Percentiles rank a stretch among this genome's conserved stretches.
phyloP scores from a whole-genome alignment of 2,113 vertebrate genomes.

The Ictalurus punctatus region DNA sequence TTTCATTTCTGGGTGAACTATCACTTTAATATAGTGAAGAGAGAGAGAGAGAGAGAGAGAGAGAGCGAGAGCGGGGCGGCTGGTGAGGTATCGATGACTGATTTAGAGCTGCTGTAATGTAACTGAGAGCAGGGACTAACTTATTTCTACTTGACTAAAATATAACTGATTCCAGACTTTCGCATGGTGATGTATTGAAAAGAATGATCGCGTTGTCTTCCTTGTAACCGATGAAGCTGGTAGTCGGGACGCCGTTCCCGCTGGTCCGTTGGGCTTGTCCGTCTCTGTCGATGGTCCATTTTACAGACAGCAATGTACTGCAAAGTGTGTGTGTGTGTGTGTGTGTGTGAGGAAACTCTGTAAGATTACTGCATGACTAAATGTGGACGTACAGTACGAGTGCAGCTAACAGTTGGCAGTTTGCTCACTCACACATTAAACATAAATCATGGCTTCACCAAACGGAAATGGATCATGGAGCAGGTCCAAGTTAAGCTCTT shows the following conservation, averaged over 20 bases:
- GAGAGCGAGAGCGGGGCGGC: too few relatives aligned
- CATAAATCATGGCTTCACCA: conserved; percentile 14
- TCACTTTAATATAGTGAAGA: too few relatives aligned
- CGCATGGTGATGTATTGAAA: background rate
- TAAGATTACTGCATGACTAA: background rate
- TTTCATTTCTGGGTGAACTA: too few relatives aligned
- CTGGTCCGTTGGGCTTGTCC: background rate
- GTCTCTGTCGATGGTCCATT: background rate
- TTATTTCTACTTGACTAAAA: background rate
- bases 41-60: too few relatives aligned
- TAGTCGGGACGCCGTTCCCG: background rate
- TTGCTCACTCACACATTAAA: conserved; percentile 8
- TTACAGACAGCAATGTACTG: background rate
- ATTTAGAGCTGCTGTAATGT: background rate
- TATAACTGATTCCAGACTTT: background rate
- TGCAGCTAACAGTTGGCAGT: conserved; percentile 19
- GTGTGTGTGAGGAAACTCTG: background rate
- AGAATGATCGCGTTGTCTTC: background rate
- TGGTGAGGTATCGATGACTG: background rate
- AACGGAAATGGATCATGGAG: background rate
- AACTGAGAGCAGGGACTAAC: background rate
- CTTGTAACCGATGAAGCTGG: background rate
- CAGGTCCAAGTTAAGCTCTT: background rate
- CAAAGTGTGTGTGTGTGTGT: background rate
- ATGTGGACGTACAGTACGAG: conserved; percentile 4